Evolutionary conservation across 2,888 invertebrate species (phyloP).

Genomic region (Syrphus vitripennis): DNA sequence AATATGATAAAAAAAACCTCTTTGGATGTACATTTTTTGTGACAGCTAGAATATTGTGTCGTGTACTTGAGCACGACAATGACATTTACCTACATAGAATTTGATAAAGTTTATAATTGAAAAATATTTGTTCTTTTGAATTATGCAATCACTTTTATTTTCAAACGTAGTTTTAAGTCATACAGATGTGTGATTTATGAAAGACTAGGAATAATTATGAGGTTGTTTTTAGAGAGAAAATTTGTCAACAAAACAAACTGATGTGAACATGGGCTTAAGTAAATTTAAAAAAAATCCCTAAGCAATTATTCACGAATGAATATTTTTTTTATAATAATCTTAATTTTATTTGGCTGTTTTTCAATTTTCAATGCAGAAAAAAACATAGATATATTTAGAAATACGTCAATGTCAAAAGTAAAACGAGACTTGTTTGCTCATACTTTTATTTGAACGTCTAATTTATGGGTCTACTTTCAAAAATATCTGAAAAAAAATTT

Average conservation of each 20-base stretch:
- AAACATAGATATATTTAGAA: too few species aligned
- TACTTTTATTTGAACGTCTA: too few species aligned
- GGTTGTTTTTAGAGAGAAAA: background rate
- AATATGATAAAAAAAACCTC: background rate
- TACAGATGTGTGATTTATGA: background rate
- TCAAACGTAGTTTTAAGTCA: background rate
- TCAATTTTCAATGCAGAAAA: too few species aligned
- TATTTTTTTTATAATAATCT: too few species aligned
- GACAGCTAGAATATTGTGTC: background rate
- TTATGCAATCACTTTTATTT: background rate
- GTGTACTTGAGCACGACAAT: background rate
- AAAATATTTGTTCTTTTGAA: background rate
- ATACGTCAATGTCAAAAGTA: too few species aligned
- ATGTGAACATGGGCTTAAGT: background rate
- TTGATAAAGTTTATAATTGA: background rate
- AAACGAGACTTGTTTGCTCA: too few species aligned
- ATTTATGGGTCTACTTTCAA: too few species aligned
- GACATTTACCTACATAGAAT: constrained; percentile 4
- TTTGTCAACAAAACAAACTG: background rate
- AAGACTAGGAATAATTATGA: background rate
- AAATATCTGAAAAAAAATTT: too few species aligned
- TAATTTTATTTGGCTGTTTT: too few species aligned
- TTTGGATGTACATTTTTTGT: background rate
- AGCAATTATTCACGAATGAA: too few species aligned
- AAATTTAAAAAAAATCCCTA: background rate